Percentiles rank a stretch among this genome's conserved stretches.
These are phyloP conservation scores for Talpa occidentalis DNA, from an alignment of 2,113 vertebrate genomes.

Conservation along the genomic window DNA sequence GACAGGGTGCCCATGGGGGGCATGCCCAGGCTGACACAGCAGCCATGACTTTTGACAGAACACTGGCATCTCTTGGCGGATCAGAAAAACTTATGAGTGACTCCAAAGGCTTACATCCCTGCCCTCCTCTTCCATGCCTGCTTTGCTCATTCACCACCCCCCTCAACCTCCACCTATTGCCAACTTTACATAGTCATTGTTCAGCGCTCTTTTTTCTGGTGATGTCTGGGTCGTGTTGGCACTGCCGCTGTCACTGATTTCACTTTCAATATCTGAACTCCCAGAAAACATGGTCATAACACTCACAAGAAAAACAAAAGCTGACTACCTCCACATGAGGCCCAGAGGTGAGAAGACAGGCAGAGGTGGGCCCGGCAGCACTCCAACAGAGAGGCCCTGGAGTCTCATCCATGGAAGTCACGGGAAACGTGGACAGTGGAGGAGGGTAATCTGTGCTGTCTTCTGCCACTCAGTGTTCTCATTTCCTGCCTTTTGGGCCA, in stretches of 20 bases:
- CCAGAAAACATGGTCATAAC: rapidly evolving
- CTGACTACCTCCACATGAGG: neutral
- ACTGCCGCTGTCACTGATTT: rapidly evolving
- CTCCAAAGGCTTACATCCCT: rapidly evolving
- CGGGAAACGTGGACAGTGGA: neutral
- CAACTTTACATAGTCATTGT: neutral
- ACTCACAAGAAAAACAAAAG: neutral
- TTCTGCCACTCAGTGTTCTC: rapidly evolving
- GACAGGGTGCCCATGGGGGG: rapidly evolving
- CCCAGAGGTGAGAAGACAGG: rapidly evolving
- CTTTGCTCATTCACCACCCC: neutral
- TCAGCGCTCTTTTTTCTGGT: neutral
- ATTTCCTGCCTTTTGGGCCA: rapidly evolving
- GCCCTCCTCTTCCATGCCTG: rapidly evolving
- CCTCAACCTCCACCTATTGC: too few species aligned
- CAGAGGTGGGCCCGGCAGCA: neutral
- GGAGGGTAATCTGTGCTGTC: rapidly evolving
- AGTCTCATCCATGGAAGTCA: too few species aligned
- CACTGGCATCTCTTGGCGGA: neutral
- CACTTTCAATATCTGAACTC: neutral
- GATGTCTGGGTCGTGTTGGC: neutral
- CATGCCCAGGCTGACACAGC: rapidly evolving
- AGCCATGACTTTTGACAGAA: rapidly evolving
- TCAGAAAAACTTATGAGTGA: rapidly evolving
- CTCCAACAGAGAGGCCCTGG: too few species aligned